Conservation (phyloP, 2,113 vertebrate genomes). For the Scopus umbretta region DNA sequence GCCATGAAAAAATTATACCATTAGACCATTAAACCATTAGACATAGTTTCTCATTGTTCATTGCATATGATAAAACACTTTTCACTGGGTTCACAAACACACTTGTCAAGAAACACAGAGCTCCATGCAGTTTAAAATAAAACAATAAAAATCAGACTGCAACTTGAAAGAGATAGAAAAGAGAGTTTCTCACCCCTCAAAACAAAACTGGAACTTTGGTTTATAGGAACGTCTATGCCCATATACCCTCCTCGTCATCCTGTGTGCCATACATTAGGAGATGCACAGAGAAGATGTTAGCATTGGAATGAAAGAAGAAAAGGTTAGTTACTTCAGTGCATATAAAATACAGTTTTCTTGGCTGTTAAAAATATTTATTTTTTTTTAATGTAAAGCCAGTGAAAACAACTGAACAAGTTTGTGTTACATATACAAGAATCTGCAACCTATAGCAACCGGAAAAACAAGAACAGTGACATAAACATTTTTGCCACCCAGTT, state of each 20-base stretch:
- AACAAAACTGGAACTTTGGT: constrained; percentile 96
- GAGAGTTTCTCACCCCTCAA: constrained; percentile 88
- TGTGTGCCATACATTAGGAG: constrained; percentile 68
- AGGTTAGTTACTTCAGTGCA: constrained; percentile 67
- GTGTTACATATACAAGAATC: not conserved
- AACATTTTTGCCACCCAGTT: constrained; percentile 28
- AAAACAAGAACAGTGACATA: not conserved
- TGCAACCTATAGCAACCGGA: constrained; percentile 61
- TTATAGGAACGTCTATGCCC: constrained; percentile 90
- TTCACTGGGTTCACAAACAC: not conserved
- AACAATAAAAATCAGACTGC: constrained; percentile 33
- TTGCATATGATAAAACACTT: not conserved
- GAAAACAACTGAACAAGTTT: constrained; percentile 32
- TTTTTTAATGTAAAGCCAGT: not conserved
- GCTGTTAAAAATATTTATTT: constrained; percentile 30
- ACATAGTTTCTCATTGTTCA: not conserved
- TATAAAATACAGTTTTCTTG: constrained; percentile 34
- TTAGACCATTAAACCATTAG: not conserved
- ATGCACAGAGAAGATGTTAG: constrained; percentile 62
- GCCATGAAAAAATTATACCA: not conserved
- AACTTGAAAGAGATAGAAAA: constrained; percentile 71
- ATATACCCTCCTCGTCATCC: constrained; percentile 99
- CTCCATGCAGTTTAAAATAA: constrained; percentile 15
- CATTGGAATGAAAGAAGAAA: constrained; percentile 74
- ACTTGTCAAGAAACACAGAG: constrained; percentile 32